A percentile compares a stretch with the other conserved stretches of the same genome.
Conservation (phyloP, 2,888 invertebrate genomes). For the Netelia fuscicornis region DNA sequence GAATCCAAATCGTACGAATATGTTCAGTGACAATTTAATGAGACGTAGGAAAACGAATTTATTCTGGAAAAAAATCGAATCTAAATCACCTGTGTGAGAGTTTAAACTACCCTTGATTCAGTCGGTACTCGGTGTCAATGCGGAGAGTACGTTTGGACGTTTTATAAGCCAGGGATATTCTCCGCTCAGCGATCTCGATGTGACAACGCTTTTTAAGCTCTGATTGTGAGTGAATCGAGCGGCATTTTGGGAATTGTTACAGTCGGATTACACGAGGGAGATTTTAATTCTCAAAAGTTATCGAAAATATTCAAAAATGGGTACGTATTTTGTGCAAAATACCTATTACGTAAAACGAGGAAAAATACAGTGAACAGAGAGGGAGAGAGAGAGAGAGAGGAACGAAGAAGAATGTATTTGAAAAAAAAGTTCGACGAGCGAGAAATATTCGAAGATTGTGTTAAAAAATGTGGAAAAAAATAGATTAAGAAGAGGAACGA, state of each 20-base stretch:
- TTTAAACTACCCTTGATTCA: neutral
- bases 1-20: neutral
- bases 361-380: neutral
- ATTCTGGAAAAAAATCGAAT: neutral
- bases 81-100: neutral
- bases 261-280: too few species aligned
- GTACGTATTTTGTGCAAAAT: too few species aligned
- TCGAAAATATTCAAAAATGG: too few species aligned
- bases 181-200: too few species aligned
- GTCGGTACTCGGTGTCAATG: too few species aligned
- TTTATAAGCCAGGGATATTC: too few species aligned
- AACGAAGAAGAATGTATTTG: neutral
- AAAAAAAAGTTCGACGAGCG: neutral
- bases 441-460: conserved; percentile 17
- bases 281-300: too few species aligned
- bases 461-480: conserved; percentile 25
- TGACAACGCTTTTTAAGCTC: too few species aligned
- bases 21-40: neutral
- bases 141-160: too few species aligned
- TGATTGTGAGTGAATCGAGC: too few species aligned
- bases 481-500: conserved; percentile 2
- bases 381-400: neutral
- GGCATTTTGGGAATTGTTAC: too few species aligned
- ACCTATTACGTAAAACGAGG: neutral
- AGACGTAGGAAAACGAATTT: neutral